These are phyloP conservation scores for Trichogramma evanescens DNA, from an alignment of 2,888 invertebrate genomes.

Conservation along the genomic window DNA sequence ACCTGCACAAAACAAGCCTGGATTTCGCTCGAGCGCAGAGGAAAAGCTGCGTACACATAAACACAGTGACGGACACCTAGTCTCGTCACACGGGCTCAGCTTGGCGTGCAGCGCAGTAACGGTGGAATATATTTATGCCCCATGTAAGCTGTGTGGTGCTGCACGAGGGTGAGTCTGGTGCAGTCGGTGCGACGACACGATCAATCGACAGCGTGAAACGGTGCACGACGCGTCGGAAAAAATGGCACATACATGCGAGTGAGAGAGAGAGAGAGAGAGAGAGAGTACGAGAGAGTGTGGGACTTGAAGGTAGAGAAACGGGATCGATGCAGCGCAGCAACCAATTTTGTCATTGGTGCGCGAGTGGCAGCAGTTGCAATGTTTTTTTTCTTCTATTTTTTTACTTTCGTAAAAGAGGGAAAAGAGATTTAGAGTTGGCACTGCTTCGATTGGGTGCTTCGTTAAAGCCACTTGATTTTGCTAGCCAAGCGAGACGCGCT, in stretches of 20 bases:
- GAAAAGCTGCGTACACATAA: constrained; percentile 24
- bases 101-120: constrained; percentile 26
- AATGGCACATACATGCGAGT: background rate
- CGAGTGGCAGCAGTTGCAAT: too few species aligned
- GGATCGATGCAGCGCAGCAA: constrained; percentile 4
- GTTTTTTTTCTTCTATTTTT: too few species aligned
- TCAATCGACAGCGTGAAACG: constrained; percentile 15
- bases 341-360: too few species aligned
- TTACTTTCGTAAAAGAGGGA: too few species aligned
- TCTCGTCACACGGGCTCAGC: constrained; percentile 38
- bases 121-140: constrained; percentile 15
- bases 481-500: background rate
- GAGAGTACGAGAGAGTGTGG: background rate
- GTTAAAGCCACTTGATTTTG: too few species aligned
- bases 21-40: constrained; percentile 12
- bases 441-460: too few species aligned
- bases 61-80: constrained; percentile 28
- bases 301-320: constrained; percentile 16
- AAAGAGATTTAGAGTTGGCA: too few species aligned
- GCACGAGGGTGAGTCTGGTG: constrained; percentile 8
- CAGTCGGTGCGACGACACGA: constrained; percentile 15
- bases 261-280: constrained; percentile 1
- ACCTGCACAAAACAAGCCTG: constrained; percentile 12
- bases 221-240: constrained; percentile 4
- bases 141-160: constrained; percentile 1